Evolutionary conservation across 1,140 invertebrate genomes (phyloP), one percentile per base, ranked within the genome.

Genomic region (Cylas formicarius): DNA sequence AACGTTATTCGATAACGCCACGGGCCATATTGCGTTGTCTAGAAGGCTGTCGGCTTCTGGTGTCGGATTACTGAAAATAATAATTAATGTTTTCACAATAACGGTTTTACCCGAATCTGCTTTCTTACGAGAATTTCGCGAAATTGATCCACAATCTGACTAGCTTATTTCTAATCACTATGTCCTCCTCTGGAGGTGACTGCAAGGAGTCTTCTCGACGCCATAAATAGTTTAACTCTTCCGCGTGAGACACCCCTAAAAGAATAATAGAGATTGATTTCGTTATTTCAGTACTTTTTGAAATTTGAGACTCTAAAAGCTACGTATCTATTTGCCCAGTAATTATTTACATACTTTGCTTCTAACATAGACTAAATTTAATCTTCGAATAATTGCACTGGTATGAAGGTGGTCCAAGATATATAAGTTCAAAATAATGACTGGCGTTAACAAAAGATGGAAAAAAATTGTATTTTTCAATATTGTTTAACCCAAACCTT

Each of bases 201-300:
- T 31, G 29, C 26, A 23, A 22, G 13, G 34, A 18, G 26, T 45
- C 34, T 9, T 16, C 36, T 7, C 11, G 28, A 14, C 19, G 16
- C 28, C 29, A 54, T 28, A 51, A 28, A 20, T 54, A 54, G 9
- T 29, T 39, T 13, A 51, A 13, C 42, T 54, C 52, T 51, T 54
- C 48, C 11, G 33, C 49, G 38, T 54, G 52, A 19, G 28, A 29
- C n/a, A 54, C 52, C 9, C 47, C 52, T 47, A 11, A 31, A 19
- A 35, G 27, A 2, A 1, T 20, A 36, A 22, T 19, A 9, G 5
- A 19, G n/a, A 28, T 16, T 22, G 23, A 37, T 23, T 14, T 26
- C 10, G n/a, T 19, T 4, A 26, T 6, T n/a, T 19, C 23, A 31
- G 7, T 13, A 6, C 28, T 4, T 32, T 33, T 11, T 6, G 14